These are phyloP conservation scores for Pseudomugil gertrudae DNA, from an alignment of 2,797 vertebrate genomes.

Conservation along the genomic window DNA sequence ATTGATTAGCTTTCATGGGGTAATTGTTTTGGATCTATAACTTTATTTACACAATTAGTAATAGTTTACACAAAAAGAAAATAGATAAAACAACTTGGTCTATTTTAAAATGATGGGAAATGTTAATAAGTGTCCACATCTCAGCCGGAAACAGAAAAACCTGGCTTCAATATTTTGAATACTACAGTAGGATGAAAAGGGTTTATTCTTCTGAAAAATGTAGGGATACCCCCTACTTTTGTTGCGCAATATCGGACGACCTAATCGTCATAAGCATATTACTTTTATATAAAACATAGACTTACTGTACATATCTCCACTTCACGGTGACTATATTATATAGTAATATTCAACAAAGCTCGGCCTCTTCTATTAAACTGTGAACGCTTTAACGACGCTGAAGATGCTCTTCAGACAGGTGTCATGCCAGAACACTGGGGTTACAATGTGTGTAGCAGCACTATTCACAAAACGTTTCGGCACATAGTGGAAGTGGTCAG, in stretches of 20 bases:
- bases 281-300: not conserved
- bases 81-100: not conserved
- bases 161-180: not conserved
- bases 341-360: not conserved
- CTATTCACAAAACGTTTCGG: not conserved
- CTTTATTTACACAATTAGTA: not conserved
- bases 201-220: slow-evolving; percentile 10
- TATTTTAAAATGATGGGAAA: not conserved
- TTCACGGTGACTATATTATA: not conserved
- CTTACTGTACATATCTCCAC: not conserved
- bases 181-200: not conserved
- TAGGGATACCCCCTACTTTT: not conserved
- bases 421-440: slow-evolving; percentile 12
- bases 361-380: not conserved
- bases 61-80: not conserved
- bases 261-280: not conserved
- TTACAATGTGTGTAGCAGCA: not conserved
- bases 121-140: not conserved
- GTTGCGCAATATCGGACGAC: not conserved
- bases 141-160: not conserved
- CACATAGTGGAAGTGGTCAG: not conserved
- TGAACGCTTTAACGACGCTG: slow-evolving; percentile 1
- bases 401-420: slow-evolving; percentile 60
- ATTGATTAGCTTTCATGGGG: not conserved
- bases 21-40: not conserved